Evolutionary conservation across 2,797 vertebrate genomes (phyloP).

Genomic region (Coracias cyanogaster): DNA sequence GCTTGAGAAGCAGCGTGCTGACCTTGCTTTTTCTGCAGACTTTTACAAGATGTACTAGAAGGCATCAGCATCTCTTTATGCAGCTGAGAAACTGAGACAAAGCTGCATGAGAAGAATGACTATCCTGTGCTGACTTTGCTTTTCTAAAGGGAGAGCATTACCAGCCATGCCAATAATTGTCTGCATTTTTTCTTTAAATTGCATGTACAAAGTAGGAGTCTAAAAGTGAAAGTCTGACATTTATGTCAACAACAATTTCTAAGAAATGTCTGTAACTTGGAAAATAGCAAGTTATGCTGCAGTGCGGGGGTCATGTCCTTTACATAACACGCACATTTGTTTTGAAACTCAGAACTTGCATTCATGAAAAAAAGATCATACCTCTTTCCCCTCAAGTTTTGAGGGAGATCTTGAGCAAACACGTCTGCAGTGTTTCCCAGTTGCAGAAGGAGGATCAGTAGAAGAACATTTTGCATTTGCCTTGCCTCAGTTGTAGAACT

Average conservation of each 20-base stretch:
- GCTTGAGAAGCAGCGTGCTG: not conserved
- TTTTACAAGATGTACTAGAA: not conserved
- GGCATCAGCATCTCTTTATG: not conserved
- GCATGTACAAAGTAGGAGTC: not conserved
- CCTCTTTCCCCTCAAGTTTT: not conserved
- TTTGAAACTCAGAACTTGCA: not conserved
- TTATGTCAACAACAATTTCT: not conserved
- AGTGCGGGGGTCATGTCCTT: not conserved
- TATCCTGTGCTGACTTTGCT: not conserved
- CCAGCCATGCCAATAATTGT: not conserved
- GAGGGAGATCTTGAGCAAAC: not conserved
- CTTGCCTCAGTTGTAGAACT: not conserved
- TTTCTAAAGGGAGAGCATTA: not conserved
- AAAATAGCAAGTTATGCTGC: not conserved
- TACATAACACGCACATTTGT: not conserved
- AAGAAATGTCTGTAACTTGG: not conserved
- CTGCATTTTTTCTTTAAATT: not conserved
- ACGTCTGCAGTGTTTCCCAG: not conserved
- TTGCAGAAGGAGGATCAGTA: not conserved
- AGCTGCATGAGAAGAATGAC: not conserved
- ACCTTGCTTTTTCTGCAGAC: not conserved
- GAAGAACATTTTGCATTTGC: not conserved
- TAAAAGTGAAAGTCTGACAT: too few relatives aligned
- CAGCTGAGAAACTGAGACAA: not conserved
- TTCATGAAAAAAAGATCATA: not conserved